Conservation (phyloP, 64 coral and sea anemone genomes). For the Hydrozoanthus tunicans region DNA sequence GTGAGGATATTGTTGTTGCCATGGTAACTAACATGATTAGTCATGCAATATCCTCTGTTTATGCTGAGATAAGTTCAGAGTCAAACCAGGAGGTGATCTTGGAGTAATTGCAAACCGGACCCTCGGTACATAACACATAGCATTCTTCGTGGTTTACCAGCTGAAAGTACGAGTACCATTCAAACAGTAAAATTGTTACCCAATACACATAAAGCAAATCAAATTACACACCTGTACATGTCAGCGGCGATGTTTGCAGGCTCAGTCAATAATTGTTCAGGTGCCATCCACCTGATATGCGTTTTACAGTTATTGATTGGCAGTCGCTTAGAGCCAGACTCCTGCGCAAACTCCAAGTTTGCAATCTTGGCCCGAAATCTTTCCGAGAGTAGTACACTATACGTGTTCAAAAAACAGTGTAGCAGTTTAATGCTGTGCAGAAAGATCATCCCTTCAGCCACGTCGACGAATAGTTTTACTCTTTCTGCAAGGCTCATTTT, state of each 20-base stretch:
- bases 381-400: conserved; percentile 70
- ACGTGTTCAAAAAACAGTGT: conserved; percentile 80
- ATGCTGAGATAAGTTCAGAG: too few species aligned
- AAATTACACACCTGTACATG: conserved; percentile 69
- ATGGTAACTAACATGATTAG: too few species aligned
- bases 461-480: conserved; percentile 45
- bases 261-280: conserved; percentile 56
- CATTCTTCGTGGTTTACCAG: too few species aligned
- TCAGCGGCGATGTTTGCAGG: conserved; percentile 52
- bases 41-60: too few species aligned
- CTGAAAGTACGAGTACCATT: too few species aligned
- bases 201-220: neutral
- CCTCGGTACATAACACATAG: too few species aligned
- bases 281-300: conserved; percentile 80
- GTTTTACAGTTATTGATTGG: conserved; percentile 18
- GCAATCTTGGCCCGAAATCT: conserved; percentile 68
- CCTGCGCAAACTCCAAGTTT: conserved; percentile 70
- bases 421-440: conserved; percentile 64
- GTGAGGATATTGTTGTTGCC: too few species aligned
- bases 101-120: too few species aligned
- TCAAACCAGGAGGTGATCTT: too few species aligned
- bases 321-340: conserved; percentile 1
- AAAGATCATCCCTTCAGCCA: conserved; percentile 75
- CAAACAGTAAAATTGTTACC: too few species aligned
- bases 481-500: conserved; percentile 49